Conservation (phyloP, 2,888 invertebrate genomes). For the Thecocarcelia acutangulata region DNA sequence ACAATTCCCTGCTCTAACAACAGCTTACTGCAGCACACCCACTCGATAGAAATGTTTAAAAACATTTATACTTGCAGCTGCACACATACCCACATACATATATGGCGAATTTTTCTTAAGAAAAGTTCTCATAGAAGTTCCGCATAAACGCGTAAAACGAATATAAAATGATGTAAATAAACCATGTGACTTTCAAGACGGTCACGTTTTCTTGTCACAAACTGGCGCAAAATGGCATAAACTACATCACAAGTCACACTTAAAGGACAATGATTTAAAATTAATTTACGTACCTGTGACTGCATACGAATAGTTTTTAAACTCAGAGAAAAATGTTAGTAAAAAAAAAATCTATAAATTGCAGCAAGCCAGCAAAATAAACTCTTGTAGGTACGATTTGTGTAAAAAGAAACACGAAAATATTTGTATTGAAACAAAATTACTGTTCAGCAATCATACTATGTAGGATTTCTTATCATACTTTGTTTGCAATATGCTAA, state of each 20-base stretch:
- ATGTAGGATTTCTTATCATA: no score
- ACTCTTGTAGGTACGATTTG: no score
- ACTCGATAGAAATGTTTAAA: background rate
- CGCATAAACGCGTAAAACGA: slow-evolving; percentile 48
- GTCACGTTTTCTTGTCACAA: slow-evolving; percentile 62
- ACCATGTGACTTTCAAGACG: slow-evolving; percentile 62
- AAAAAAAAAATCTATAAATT: no score
- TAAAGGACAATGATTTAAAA: slow-evolving; percentile 37
- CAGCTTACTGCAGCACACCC: background rate
- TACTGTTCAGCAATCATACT: no score
- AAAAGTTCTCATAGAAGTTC: slow-evolving; percentile 10
- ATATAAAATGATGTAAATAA: slow-evolving; percentile 56
- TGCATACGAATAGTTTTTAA: slow-evolving; percentile 6
- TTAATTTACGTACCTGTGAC: slow-evolving; percentile 12
- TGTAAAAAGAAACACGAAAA: no score
- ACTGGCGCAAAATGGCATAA: slow-evolving; percentile 29
- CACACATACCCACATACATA: no score
- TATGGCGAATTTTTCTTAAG: background rate
- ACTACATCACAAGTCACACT: slow-evolving; percentile 61
- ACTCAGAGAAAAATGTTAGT: slow-evolving; percentile 27
- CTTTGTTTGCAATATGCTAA: no score
- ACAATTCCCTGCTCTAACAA: no score
- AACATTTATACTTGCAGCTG: background rate
- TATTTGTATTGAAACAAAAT: no score
- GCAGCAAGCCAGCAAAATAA: no score